phyloP scores from a whole-genome alignment of 1,140 invertebrate species.

The Streblospio benedicti region DNA sequence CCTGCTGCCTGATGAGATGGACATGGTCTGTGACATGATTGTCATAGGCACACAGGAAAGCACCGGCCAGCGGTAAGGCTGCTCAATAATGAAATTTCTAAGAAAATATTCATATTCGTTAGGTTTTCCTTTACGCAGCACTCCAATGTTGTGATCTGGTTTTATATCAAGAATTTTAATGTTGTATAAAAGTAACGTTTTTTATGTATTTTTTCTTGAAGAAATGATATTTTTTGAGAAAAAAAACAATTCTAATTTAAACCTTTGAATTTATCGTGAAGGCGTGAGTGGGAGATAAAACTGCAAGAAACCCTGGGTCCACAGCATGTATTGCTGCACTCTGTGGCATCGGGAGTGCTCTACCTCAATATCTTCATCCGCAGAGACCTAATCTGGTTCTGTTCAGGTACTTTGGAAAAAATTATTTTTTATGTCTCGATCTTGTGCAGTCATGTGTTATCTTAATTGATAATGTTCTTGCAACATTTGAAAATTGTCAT shows the following conservation, averaged over 20 bases:
- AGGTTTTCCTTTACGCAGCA: too few species aligned
- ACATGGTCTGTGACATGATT: constrained; percentile 81
- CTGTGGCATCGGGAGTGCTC: constrained; percentile 70
- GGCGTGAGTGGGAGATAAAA: constrained; percentile 80
- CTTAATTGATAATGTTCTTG: too few species aligned
- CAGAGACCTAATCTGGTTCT: constrained; percentile 87
- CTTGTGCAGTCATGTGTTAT: too few species aligned
- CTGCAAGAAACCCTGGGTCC: constrained; percentile 85
- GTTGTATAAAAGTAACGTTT: too few species aligned
- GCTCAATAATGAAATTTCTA: not conserved
- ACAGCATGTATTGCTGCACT: constrained; percentile 77
- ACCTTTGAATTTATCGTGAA: too few species aligned
- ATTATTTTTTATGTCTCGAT: constrained; percentile 13
- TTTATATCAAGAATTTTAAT: too few species aligned
- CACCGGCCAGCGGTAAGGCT: constrained; percentile 39
- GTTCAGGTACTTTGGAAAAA: constrained; percentile 53
- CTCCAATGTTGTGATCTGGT: too few species aligned
- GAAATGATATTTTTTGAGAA: too few species aligned
- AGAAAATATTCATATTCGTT: too few species aligned
- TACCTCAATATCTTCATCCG: constrained; percentile 77
- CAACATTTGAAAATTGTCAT: too few species aligned
- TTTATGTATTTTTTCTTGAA: too few species aligned
- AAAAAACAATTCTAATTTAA: too few species aligned
- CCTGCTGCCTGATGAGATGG: constrained; percentile 66
- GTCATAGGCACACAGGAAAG: constrained; percentile 89